Conservation (phyloP, 1,140 invertebrate species). For the Rhopalosiphum padi region DNA sequence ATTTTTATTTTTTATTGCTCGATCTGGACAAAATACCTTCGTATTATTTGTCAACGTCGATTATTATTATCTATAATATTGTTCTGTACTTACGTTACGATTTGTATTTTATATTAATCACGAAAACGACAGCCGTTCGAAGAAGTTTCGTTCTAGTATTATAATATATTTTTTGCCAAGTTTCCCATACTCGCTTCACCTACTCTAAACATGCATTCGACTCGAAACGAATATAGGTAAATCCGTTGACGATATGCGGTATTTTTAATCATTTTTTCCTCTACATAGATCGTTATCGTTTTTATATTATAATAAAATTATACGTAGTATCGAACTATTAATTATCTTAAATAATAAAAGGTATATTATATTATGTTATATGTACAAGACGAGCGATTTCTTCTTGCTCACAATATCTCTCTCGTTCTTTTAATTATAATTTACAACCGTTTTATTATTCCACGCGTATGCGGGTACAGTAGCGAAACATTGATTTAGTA, state of each 20-base stretch:
- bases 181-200: neutral
- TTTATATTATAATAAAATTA: slow-evolving; percentile 21
- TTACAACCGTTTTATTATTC: slow-evolving; percentile 23
- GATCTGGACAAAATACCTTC: too few relatives aligned
- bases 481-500: slow-evolving; percentile 23
- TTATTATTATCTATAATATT: neutral
- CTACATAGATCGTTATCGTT: slow-evolving; percentile 23
- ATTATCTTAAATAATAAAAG: slow-evolving; percentile 23
- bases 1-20: too few relatives aligned
- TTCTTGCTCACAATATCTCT: neutral
- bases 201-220: neutral
- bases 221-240: neutral
- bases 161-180: neutral
- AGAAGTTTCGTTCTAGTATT: neutral
- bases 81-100: neutral
- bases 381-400: neutral
- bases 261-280: neutral
- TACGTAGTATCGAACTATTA: slow-evolving; percentile 8
- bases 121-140: neutral
- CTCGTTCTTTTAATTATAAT: neutral
- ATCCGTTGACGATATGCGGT: neutral
- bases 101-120: neutral
- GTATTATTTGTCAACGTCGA: too few relatives aligned
- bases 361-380: neutral
- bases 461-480: slow-evolving; percentile 32